Base-by-base conservation (phyloP, 2,113 vertebrate genomes). In the Psittacus erithacus region DNA sequence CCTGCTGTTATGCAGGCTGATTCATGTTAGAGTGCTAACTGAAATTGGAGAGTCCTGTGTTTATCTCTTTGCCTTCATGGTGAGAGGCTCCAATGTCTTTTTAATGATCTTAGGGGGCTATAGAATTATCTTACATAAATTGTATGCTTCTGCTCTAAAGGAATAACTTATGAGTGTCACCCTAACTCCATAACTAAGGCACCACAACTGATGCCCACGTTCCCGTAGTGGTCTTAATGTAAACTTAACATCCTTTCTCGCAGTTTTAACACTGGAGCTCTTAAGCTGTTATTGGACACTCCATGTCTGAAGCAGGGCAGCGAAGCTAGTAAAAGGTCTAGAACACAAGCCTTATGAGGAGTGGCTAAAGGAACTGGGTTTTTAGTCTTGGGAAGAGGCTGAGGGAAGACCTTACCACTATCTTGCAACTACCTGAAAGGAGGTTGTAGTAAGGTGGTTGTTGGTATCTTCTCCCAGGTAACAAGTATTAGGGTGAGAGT, bases 291-390 rank as follows among this genome's bases (percentile, higher is more conserved):
- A 11, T 50, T 79, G 22, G 17, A 62, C 12, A 28, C 4, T 1
- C 0, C 41, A 12, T 44, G 1, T 46, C 44, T 25, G 15, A 41
- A 69, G 31, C 3, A 59, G 12, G 11, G 20, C 69, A 55, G 9
- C 16, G 2, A 38, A 44, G 22, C 0, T 0, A 41, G 10, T 69
- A 41, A 69, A 76, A 27, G 31, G 2, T 41, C 20, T 80, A 62
- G 39, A 53, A 12, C 7, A 23, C 22, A 67, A 29, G 29, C 60
- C 14, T 62, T 75, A 13, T 4, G 10, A 69, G 47, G 14, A 68
- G 6, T 1, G 9, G 5, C 10, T 69, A 35, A 75, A 10, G 15
- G 6, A 43, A 13, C 41, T 35, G 7, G 4, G 9, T 3, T 4
- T 80, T 20, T 16, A 33, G 10, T 28, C n/a, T 63, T 69, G n/a